Evolutionary conservation across 1,140 invertebrate genomes (phyloP).

Genomic region (Neodiprion lecontei): DNA sequence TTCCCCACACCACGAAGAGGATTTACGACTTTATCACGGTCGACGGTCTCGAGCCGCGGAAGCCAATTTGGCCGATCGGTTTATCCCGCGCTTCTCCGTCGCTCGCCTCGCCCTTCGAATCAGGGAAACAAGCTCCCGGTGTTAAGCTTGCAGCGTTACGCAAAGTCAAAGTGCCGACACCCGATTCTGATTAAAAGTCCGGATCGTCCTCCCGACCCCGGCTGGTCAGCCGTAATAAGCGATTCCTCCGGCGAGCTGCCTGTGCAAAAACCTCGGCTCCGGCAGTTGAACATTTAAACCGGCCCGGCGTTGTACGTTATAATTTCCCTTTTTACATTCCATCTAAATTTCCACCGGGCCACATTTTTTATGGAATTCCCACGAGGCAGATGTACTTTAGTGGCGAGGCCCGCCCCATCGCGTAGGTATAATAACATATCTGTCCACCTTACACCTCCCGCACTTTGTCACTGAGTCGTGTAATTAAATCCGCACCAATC

Average conservation of each 20-base stretch:
- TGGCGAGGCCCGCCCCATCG: neutral
- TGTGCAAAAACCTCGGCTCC: neutral
- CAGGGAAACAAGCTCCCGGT: neutral
- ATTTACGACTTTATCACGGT: neutral
- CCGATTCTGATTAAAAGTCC: neutral
- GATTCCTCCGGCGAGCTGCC: neutral
- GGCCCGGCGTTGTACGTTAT: neutral
- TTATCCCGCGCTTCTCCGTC: neutral
- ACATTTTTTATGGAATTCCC: neutral
- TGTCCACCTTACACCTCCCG: too few relatives aligned
- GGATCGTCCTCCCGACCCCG: too few relatives aligned
- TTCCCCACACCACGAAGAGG: neutral
- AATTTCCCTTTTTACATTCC: slow-evolving; percentile 3
- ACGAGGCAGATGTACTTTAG: neutral
- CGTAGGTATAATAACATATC: neutral
- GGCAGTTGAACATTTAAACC: neutral
- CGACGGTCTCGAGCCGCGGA: neutral
- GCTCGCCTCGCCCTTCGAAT: neutral
- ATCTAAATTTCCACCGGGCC: neutral
- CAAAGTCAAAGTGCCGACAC: too few relatives aligned
- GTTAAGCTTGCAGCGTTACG: too few relatives aligned
- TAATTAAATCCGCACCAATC: neutral
- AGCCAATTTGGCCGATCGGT: slow-evolving; percentile 4
- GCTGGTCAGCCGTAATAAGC: too few relatives aligned
- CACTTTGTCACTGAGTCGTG: too few relatives aligned